Evolutionary conservation across 2,797 vertebrate species (phyloP), one percentile per base, ranked within the genome.

Genomic region (Rhabdomys pumilio): DNA sequence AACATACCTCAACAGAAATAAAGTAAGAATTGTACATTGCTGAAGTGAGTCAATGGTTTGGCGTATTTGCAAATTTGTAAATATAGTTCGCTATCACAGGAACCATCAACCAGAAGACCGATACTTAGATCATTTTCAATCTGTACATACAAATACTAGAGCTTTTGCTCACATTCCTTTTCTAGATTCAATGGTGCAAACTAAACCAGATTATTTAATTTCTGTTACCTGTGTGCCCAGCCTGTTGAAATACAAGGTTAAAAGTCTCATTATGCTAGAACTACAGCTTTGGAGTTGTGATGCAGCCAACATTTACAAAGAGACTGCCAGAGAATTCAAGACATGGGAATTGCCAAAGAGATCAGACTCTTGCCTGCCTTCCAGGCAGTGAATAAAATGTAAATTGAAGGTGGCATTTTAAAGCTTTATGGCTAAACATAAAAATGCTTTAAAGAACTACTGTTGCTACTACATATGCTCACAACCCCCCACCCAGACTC

Each of bases 271-370:
- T 55, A 61, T n/a, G 15, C 31, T 69, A 90, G 69, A 76, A 31
- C 20, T 4, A 69, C 13, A 38, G 29, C 63, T 77, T n/a, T 38
- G 38, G 61, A 93, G 34, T 57, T 95, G 63, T 86, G 4, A 26
- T 87, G 59, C 59, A 81, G 38, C 59, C 85, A 87, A 20, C 38
- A 31, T 75, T 75, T 76, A 92, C 10, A 81, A 77, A 97, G 61
- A 88, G 10, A 67, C 24, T 44, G 69, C 93, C 81, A 89, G 69
- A 94, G 34, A 94, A 80, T 92, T 96, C 79, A 93, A 91, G 77
- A 83, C 38, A 41, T 17, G n/a, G 41, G 31, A 95, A 86, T 72
- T 93, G n/a, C 44, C 87, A 88, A 92, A 50, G 15, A 82, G 12
- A 41, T 86, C 61, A 92, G 47, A 65, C 50, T 90, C 22, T 34